Base-by-base conservation (phyloP, 2,797 vertebrate species). In the Borostomias antarcticus region DNA sequence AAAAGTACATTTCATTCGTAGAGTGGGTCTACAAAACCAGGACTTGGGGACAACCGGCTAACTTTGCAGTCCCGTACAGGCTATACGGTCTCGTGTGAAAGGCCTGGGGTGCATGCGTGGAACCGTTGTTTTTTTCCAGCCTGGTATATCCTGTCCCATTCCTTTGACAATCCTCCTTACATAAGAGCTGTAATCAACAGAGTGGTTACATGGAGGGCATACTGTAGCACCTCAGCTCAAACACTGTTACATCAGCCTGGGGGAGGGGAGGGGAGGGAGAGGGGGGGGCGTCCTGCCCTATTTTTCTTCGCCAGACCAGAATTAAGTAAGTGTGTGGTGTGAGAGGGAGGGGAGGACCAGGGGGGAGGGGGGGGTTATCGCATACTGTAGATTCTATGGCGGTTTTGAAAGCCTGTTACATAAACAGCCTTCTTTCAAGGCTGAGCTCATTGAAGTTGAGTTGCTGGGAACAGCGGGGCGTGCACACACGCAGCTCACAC, bases 181-280 rank as follows among this genome's bases (percentile, higher is more conserved):
- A 86, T 92, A 93, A 93, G 87, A 78, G 69, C 83, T 83, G 82
- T 89, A 91, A 92, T 92, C 89, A 92, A 90, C 90, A 86, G 90
- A 92, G 89, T 87, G 89, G 84, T 84, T 87, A 84, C 84, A 88
- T 82, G 85, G 79, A 87, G 84, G 84, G 78, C 78, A 80, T 75
- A 78, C 73, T n/a, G n/a, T n/a, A 62, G 82, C 48, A 72, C 80
- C 75, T 82, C 79, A 62, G 78, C 82, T 59, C 75, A 76, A 80
- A 78, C 81, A 54, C 77, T 75, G 87, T 89, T 86, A 86, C 88
- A 88, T 89, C 86, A 91, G 85, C 80, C 75, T 64, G 50, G 57
- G 72, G 74, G 80, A 72, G 72, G 70, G 40, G 60, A 54, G 15
- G 13, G 25, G 32, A 51, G 25, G 57, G 28, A 51, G 75, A 71